A percentile compares a stretch with the other conserved stretches of the same genome.
phyloP scores from a whole-genome alignment of 2,797 vertebrate genomes.

The Limnodromus scolopaceus region DNA sequence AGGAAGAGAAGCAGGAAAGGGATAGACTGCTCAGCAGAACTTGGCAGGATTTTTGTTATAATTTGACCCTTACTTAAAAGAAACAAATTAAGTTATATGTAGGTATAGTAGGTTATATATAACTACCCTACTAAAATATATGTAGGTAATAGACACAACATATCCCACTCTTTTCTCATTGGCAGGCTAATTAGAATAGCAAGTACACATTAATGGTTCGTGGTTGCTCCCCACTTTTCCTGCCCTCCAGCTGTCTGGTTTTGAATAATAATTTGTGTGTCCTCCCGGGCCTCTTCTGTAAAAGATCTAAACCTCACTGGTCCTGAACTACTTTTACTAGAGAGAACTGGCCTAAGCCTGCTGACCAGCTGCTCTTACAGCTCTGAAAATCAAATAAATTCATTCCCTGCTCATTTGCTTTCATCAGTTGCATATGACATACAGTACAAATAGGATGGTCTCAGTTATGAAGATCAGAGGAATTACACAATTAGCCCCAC shows the following conservation, averaged over 20 bases:
- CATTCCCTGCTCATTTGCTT: slow-evolving; percentile 12
- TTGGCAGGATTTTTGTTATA: not conserved
- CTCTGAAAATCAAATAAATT: slow-evolving; percentile 36
- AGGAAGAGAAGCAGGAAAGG: not conserved
- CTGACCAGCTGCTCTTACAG: slow-evolving; percentile 15
- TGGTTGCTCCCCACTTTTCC: not conserved
- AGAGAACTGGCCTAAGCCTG: not conserved
- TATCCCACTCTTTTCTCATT: not conserved
- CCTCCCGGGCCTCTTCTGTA: not conserved
- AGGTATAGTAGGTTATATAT: not conserved
- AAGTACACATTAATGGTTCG: not conserved
- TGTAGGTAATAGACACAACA: not conserved
- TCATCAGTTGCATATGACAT: not conserved
- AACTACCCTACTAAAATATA: not conserved
- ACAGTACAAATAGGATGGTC: not conserved
- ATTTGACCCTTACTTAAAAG: not conserved
- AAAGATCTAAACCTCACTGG: not conserved
- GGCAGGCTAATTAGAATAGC: not conserved
- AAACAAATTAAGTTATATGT: not conserved
- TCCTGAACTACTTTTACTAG: not conserved
- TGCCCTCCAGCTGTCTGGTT: slow-evolving; percentile 42
- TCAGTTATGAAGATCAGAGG: slow-evolving; percentile 31
- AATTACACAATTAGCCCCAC: not conserved
- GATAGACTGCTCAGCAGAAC: not conserved
- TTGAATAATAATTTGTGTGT: slow-evolving; percentile 30